Conservation (phyloP, 2,888 invertebrate genomes). For the Scelioninae gen. 1 region DNA sequence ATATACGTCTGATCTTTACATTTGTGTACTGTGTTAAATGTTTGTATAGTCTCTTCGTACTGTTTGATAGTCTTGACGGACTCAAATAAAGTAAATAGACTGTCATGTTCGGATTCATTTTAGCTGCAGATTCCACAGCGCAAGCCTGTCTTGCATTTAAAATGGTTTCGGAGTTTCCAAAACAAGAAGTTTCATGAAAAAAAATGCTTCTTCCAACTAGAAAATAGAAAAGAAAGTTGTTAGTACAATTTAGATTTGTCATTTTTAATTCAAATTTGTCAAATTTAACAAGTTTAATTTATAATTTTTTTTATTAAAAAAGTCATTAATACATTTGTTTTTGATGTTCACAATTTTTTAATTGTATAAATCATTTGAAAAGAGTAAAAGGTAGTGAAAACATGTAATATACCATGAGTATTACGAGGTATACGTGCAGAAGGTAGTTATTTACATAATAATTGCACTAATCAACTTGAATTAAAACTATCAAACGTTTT, state of each 20-base stretch:
- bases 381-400: too few relatives aligned
- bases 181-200: constrained; percentile 89
- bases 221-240: constrained; percentile 24
- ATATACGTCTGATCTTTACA: constrained; percentile 85
- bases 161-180: constrained; percentile 82
- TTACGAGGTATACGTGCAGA: too few relatives aligned
- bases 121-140: constrained; percentile 89
- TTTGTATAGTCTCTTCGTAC: constrained; percentile 78
- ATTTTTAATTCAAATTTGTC: too few relatives aligned
- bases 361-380: too few relatives aligned
- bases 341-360: too few relatives aligned
- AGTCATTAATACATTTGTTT: too few relatives aligned
- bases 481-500: neutral
- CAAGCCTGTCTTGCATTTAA: constrained; percentile 87
- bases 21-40: constrained; percentile 85
- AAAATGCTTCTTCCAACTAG: constrained; percentile 86
- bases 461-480: neutral
- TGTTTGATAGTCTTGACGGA: constrained; percentile 80
- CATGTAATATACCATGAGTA: too few relatives aligned
- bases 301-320: too few relatives aligned
- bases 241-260: too few relatives aligned
- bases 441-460: too few relatives aligned
- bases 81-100: constrained; percentile 86
- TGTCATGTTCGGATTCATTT: constrained; percentile 86
- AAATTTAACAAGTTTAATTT: too few relatives aligned